Conservation (phyloP, 2,797 vertebrate genomes). For the Sternarchorhynchus goeldii region DNA sequence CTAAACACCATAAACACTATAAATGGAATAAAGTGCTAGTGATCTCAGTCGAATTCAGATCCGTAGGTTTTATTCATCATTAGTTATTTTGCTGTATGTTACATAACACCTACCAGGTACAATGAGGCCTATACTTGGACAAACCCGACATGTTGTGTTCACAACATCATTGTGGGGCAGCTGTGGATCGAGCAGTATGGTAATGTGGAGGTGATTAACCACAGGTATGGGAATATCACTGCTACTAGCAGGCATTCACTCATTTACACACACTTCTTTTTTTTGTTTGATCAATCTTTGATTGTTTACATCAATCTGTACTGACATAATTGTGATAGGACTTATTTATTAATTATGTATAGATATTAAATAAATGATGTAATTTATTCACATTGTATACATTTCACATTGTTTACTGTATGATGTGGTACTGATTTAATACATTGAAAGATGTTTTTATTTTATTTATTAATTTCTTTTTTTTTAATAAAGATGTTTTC, state of each 20-base stretch:
- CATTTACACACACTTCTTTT: neutral
- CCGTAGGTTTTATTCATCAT: neutral
- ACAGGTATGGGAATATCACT: conserved; percentile 77
- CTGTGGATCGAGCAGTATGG: conserved; percentile 99
- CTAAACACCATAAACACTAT: too few relatives aligned
- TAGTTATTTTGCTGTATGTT: neutral
- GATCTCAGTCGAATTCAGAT: too few relatives aligned
- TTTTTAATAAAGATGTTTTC: neutral
- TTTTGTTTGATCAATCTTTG: neutral
- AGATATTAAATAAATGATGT: neutral
- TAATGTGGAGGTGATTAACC: conserved; percentile 93
- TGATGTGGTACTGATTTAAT: neutral
- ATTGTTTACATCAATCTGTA: neutral
- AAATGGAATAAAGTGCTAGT: too few relatives aligned
- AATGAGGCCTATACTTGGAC: conserved; percentile 98
- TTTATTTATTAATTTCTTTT: too few relatives aligned
- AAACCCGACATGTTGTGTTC: conserved; percentile 97
- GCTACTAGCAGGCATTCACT: neutral
- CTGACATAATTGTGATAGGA: too few relatives aligned
- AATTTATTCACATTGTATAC: neutral
- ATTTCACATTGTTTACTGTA: neutral
- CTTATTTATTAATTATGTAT: neutral
- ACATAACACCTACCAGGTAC: conserved; percentile 72
- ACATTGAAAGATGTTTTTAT: neutral
- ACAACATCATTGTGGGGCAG: conserved; percentile 98